Evolutionary conservation across 1,140 invertebrate species (phyloP).

Genomic region (Drosophila busckii): DNA sequence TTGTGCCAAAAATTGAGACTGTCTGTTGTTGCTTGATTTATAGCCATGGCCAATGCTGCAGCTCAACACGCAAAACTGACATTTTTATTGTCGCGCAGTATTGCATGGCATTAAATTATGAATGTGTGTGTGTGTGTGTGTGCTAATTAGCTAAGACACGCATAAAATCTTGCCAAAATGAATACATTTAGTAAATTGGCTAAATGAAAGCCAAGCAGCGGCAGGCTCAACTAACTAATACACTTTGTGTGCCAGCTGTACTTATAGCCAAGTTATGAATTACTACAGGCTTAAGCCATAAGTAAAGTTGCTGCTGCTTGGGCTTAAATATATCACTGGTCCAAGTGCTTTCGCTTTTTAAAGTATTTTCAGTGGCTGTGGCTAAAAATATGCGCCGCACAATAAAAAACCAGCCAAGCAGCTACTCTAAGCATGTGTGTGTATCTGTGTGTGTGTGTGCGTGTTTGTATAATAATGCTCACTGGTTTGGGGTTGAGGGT

Average conservation of each 20-base stretch:
- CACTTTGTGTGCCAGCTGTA: too few relatives aligned
- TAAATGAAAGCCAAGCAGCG: too few relatives aligned
- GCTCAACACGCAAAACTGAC: conserved; percentile 58
- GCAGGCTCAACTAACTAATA: too few relatives aligned
- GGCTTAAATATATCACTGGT: too few relatives aligned
- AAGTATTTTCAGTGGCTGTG: conserved; percentile 42
- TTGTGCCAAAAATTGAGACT: too few relatives aligned
- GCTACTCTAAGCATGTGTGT: background rate
- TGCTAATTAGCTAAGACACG: background rate
- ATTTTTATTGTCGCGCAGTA: conserved; percentile 62
- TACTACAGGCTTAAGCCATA: too few relatives aligned
- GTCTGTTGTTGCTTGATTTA: conserved; percentile 18
- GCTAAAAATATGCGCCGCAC: conserved; percentile 40
- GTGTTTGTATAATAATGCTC: too few relatives aligned
- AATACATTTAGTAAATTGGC: background rate
- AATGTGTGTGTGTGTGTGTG: background rate
- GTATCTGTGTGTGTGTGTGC: background rate
- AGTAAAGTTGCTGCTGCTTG: too few relatives aligned
- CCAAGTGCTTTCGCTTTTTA: conserved; percentile 22
- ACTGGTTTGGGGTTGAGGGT: background rate
- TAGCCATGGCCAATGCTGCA: background rate
- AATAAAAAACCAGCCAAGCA: conserved; percentile 16
- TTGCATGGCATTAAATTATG: conserved; percentile 24
- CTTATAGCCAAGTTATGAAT: too few relatives aligned
- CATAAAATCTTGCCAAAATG: too few relatives aligned